Evolutionary conservation across 2,888 invertebrate species (phyloP).

Genomic region (Heliconius aoede): DNA sequence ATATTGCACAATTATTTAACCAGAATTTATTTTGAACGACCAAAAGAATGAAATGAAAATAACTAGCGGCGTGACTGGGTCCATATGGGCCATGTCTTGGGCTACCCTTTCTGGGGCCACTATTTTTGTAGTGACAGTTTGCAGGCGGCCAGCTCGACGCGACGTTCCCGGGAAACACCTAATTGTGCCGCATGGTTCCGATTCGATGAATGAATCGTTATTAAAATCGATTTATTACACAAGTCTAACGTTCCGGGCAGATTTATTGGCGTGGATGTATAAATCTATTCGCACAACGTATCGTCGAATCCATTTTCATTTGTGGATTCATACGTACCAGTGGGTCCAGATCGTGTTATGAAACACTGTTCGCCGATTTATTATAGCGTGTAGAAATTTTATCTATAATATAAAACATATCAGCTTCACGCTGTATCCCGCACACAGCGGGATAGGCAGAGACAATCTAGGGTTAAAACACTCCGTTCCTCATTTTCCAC

Average conservation of each 20-base stretch:
- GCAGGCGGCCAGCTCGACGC: constrained; percentile 68
- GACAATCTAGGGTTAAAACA: too few relatives aligned
- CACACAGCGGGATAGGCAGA: too few relatives aligned
- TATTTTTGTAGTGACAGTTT: constrained; percentile 82
- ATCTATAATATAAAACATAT: neutral
- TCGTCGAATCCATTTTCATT: constrained; percentile 46
- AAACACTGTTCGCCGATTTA: constrained; percentile 5
- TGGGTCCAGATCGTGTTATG: constrained; percentile 16
- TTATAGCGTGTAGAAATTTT: neutral
- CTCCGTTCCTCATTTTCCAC: too few relatives aligned
- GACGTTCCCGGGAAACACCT: constrained; percentile 72
- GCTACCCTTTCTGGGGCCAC: constrained; percentile 81
- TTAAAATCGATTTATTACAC: constrained; percentile 54
- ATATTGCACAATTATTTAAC: constrained; percentile 43
- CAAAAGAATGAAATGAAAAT: constrained; percentile 71
- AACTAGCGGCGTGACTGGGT: constrained; percentile 57
- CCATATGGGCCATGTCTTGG: constrained; percentile 78
- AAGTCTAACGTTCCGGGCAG: constrained; percentile 45
- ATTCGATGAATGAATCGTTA: constrained; percentile 65
- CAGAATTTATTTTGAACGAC: constrained; percentile 49
- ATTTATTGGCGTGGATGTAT: constrained; percentile 49
- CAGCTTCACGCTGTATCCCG: too few relatives aligned
- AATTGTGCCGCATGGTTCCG: constrained; percentile 63
- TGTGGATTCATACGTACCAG: constrained; percentile 28
- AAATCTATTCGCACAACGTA: constrained; percentile 49